A percentile compares a stretch with the other conserved stretches of the same genome.
Evolutionary conservation across 2,888 invertebrate species (phyloP).

Genomic region (Gandaritis pyraliata): DNA sequence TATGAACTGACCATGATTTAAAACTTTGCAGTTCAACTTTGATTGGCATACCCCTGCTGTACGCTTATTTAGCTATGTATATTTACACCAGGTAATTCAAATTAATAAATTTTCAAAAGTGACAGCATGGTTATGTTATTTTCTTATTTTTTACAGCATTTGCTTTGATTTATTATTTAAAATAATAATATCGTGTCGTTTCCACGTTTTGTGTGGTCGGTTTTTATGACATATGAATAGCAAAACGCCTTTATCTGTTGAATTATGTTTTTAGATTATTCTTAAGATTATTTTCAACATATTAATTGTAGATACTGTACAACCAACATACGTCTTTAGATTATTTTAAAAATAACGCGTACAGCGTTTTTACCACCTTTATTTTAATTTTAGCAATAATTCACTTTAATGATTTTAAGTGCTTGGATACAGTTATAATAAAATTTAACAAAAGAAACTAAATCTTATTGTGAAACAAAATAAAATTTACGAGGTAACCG

Average conservation of each 20-base stretch:
- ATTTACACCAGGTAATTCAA: too few relatives aligned
- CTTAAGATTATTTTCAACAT: constrained; percentile 8
- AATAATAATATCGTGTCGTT: constrained; percentile 5
- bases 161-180: constrained; percentile 1
- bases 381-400: constrained; percentile 29
- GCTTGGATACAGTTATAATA: constrained; percentile 5
- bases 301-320: not conserved
- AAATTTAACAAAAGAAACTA: constrained; percentile 25
- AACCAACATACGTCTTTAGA: not conserved
- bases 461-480: constrained; percentile 4
- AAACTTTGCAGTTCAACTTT: too few relatives aligned
- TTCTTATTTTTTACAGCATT: not conserved
- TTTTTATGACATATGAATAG: constrained; percentile 6
- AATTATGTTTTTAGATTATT: constrained; percentile 22
- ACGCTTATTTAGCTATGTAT: too few relatives aligned
- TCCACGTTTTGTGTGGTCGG: constrained; percentile 2
- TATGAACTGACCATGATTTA: too few relatives aligned
- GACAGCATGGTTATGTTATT: not conserved
- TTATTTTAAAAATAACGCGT: not conserved
- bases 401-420: constrained; percentile 24
- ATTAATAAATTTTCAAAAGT: not conserved
- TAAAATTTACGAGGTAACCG: constrained; percentile 15
- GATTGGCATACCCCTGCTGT: too few relatives aligned
- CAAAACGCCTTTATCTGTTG: constrained; percentile 11
- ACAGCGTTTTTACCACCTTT: constrained; percentile 13